These are phyloP conservation scores for Venusia cambrica DNA, from an alignment of 2,888 invertebrate species.

Conservation along the genomic window DNA sequence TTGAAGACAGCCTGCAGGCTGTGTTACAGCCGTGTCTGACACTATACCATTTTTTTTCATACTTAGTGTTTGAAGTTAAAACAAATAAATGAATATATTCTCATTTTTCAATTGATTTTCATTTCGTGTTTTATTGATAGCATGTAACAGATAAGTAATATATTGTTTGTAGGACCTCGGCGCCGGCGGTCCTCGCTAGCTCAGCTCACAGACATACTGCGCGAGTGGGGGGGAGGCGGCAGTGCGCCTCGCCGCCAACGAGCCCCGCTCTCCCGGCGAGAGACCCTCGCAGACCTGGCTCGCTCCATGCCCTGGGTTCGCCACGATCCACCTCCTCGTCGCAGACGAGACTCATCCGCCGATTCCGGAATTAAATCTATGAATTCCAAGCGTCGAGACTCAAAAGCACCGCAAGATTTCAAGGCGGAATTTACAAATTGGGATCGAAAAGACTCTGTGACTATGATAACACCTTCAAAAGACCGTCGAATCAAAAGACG, in stretches of 20 bases:
- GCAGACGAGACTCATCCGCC: constrained; percentile 93
- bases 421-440: constrained; percentile 87
- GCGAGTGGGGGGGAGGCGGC: constrained; percentile 91
- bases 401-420: constrained; percentile 85
- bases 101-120: too few relatives aligned
- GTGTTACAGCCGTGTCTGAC: too few relatives aligned
- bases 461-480: constrained; percentile 66
- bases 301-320: constrained; percentile 92
- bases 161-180: constrained; percentile 76
- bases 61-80: too few relatives aligned
- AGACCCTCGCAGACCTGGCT: constrained; percentile 93
- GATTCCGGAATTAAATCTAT: constrained; percentile 91
- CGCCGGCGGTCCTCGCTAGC: constrained; percentile 92
- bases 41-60: too few relatives aligned
- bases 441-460: constrained; percentile 85
- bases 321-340: constrained; percentile 81
- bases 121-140: too few relatives aligned
- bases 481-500: constrained; percentile 76
- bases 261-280: constrained; percentile 89
- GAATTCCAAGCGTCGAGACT: constrained; percentile 87
- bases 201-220: constrained; percentile 92
- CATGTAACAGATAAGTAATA: not conserved
- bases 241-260: constrained; percentile 76
- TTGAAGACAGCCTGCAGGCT: too few relatives aligned
- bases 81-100: too few relatives aligned